Evolutionary conservation across 2,797 vertebrate genomes (phyloP).

Genomic region (Channa striata): DNA sequence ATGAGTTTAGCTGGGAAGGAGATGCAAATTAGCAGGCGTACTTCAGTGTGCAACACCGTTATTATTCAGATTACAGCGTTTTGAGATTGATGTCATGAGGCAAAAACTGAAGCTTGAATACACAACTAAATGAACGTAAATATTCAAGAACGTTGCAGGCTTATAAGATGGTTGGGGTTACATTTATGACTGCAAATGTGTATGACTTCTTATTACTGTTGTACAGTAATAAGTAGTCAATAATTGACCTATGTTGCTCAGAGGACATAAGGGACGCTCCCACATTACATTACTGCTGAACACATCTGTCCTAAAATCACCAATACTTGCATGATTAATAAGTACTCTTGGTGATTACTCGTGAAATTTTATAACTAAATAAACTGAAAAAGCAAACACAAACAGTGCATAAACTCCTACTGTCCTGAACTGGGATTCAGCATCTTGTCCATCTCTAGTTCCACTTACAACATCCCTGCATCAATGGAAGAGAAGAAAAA

Average conservation of each 20-base stretch:
- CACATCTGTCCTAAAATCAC: conserved; percentile 39
- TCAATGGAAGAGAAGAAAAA: conserved; percentile 59
- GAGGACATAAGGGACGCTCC: conserved; percentile 52
- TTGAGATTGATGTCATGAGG: conserved; percentile 18
- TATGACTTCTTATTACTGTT: too few relatives aligned
- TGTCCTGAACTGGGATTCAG: conserved; percentile 30
- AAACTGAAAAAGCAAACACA: neutral
- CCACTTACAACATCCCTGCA: conserved; percentile 58
- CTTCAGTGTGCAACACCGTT: conserved; percentile 49
- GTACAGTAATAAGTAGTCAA: conserved; percentile 9
- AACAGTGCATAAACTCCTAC: conserved; percentile 6
- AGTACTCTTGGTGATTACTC: neutral
- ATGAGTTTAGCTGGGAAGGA: conserved; percentile 60
- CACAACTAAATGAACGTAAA: neutral
- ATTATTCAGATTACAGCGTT: conserved; percentile 53
- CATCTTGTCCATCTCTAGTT: conserved; percentile 43
- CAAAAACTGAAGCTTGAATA: conserved; percentile 12
- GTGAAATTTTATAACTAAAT: conserved; percentile 14
- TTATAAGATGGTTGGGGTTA: neutral
- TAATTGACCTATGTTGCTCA: conserved; percentile 55
- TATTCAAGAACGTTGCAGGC: neutral
- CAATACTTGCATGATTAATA: too few relatives aligned
- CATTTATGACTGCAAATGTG: neutral
- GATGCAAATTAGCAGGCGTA: conserved; percentile 63
- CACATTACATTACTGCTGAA: conserved; percentile 39